Evolutionary conservation across 64 coral and sea anemone genomes (phyloP).

Genomic region (Acropora yongei): DNA sequence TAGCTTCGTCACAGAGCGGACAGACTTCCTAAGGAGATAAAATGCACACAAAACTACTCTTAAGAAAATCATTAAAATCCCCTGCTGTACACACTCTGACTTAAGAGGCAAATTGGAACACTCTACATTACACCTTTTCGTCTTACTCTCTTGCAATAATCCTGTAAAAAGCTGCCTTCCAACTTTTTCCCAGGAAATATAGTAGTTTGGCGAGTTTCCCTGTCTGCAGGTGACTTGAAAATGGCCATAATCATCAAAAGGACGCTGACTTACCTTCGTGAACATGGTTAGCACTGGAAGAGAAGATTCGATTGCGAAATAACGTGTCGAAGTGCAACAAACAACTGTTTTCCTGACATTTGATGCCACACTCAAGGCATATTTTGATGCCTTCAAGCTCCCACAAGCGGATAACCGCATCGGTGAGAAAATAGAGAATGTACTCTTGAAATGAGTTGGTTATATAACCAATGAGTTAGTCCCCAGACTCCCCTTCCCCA

Average conservation of each 20-base stretch:
- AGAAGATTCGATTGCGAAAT: not conserved
- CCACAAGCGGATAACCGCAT: not conserved
- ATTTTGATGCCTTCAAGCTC: not conserved
- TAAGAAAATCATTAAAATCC: not conserved
- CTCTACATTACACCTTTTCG: too few species aligned
- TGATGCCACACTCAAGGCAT: not conserved
- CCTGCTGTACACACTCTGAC: too few species aligned
- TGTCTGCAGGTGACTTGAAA: not conserved
- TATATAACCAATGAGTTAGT: too few species aligned
- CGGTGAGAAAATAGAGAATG: too few species aligned
- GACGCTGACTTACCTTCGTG: slow-evolving; percentile 15
- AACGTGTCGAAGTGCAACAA: not conserved
- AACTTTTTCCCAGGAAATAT: too few species aligned
- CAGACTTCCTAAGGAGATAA: slow-evolving; percentile 57
- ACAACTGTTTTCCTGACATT: not conserved
- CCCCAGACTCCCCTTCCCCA: too few species aligned
- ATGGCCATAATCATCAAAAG: not conserved
- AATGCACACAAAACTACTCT: not conserved
- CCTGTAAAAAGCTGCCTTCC: too few species aligned
- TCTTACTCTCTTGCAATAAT: too few species aligned
- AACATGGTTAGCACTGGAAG: slow-evolving; percentile 23
- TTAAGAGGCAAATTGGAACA: too few species aligned
- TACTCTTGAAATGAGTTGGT: too few species aligned
- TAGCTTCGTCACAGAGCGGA: slow-evolving; percentile 94
- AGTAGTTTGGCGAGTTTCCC: too few species aligned